Percentiles rank a stretch among this genome's conserved stretches.
Evolutionary conservation across 2,888 invertebrate species (phyloP).

Genomic region (Gonocerus acuteangulatus): DNA sequence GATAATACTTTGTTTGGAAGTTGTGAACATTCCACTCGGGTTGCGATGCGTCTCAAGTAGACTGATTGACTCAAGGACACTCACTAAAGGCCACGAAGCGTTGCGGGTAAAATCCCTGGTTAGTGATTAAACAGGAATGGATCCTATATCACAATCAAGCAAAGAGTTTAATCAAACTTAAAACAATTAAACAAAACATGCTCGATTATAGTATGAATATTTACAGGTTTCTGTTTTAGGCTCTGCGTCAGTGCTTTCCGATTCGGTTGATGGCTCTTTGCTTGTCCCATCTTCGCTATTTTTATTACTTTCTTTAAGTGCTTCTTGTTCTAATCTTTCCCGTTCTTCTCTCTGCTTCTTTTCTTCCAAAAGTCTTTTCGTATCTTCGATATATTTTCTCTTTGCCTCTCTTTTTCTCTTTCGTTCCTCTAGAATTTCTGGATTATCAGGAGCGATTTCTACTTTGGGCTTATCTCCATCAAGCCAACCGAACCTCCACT

Average conservation of each 20-base stretch:
- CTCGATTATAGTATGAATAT: not conserved
- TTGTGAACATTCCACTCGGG: too few relatives aligned
- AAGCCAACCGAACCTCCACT: constrained; percentile 41
- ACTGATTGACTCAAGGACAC: too few relatives aligned
- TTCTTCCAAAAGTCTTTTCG: constrained; percentile 29
- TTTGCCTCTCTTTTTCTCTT: constrained; percentile 32
- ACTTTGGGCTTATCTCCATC: constrained; percentile 37
- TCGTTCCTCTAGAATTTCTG: constrained; percentile 30
- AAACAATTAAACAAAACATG: too few relatives aligned
- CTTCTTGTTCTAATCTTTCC: constrained; percentile 29
- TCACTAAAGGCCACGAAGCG: too few relatives aligned
- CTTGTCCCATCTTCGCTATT: not conserved
- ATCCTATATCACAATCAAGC: too few relatives aligned
- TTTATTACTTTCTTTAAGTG: not conserved
- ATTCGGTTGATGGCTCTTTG: not conserved
- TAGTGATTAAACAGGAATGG: too few relatives aligned
- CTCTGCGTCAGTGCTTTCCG: not conserved
- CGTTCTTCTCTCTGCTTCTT: constrained; percentile 32
- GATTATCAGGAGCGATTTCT: constrained; percentile 31
- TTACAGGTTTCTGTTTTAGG: constrained; percentile 11
- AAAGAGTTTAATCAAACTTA: too few relatives aligned
- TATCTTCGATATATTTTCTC: constrained; percentile 32
- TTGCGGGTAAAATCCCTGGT: too few relatives aligned
- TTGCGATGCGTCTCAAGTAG: too few relatives aligned
- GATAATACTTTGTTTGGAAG: too few relatives aligned